Base-by-base conservation (phyloP, 2,113 vertebrate genomes). In the Plestiodon gilberti region DNA sequence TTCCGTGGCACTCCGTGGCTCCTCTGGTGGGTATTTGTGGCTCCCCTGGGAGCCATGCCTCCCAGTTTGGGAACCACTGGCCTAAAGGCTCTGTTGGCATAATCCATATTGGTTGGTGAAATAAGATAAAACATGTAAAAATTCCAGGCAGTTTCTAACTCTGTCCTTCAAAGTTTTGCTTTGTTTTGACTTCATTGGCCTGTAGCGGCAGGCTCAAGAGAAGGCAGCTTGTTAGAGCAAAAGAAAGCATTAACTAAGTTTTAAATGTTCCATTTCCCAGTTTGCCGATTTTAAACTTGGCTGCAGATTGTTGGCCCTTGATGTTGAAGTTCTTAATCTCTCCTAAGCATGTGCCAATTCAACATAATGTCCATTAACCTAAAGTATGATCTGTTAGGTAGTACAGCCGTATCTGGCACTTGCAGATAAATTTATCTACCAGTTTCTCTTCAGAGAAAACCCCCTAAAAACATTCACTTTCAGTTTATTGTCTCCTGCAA, bases 281-380 rank as follows among this genome's bases (percentile, higher is more conserved):
- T 1, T 87, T 89, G 89, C n/a, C 35, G 82, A 1, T 89, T 91
- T 81, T 79, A n/a, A 35, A 86, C 82, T 90, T 93, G 89, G 59
- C n/a, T 87, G 78, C 30, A 57, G 81, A 82, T 76, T 80, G 0
- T 57, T 93, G 64, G 55, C 73, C 82, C 78, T 91, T 88, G 75
- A 76, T 89, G 38, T 81, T 78, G 35, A 79, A 28, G 83, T 89
- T 64, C 35, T 90, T 88, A 77, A 87, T 90, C 81, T 84, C 81
- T 80, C 61, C 78, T 8, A 87, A 84, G 4, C 15, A 69, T 80
- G 10, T 88, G 74, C 84, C 86, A 91, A 55, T 6, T 85, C 48
- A 25, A 71, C 22, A 75, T 38, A 90, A 64, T 83, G 90, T 71
- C 77, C 2, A 1, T 83, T 86, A 85, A 89, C 22, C 35, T 83